phyloP scores from a whole-genome alignment of 2,888 invertebrate genomes.

The Apoderus coryli region DNA sequence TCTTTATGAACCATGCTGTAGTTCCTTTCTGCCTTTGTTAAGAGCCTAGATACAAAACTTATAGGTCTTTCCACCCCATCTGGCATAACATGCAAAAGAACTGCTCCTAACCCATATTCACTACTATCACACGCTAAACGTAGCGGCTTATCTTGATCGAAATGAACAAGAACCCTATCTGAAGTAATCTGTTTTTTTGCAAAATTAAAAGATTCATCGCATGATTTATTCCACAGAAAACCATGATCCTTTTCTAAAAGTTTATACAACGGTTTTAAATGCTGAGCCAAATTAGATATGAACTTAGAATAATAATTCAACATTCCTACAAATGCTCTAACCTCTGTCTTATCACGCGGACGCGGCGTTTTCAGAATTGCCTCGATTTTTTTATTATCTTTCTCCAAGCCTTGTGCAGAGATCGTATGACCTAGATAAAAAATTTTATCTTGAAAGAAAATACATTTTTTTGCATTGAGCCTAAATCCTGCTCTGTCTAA shows the following conservation, averaged over 20 bases:
- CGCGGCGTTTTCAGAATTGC: constrained; percentile 15
- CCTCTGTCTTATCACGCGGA: constrained; percentile 9
- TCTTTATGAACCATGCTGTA: constrained; percentile 15
- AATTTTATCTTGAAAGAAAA: constrained; percentile 8
- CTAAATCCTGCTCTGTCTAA: constrained; percentile 7
- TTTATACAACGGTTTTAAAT: constrained; percentile 22
- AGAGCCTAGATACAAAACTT: constrained; percentile 13
- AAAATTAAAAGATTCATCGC: constrained; percentile 1
- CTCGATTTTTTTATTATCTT: constrained; percentile 14
- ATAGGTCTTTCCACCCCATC: constrained; percentile 15
- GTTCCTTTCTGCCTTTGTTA: constrained; percentile 13
- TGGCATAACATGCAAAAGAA: constrained; percentile 12
- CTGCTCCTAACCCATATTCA: constrained; percentile 11
- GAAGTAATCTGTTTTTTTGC: constrained; percentile 13
- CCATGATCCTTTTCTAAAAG: constrained; percentile 7
- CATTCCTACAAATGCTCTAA: constrained; percentile 23
- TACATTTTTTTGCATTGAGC: constrained; percentile 6
- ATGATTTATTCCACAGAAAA: neutral
- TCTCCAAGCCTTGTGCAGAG: constrained; percentile 6
- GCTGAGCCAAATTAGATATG: constrained; percentile 20
- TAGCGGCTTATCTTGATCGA: constrained; percentile 10
- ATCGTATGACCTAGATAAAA: constrained; percentile 10
- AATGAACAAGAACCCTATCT: constrained; percentile 9
- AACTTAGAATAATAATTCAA: constrained; percentile 28
- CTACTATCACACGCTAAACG: constrained; percentile 10